A percentile compares a stretch with the other conserved stretches of the same genome.
Conservation (phyloP, 2,888 invertebrate genomes). For the Euplexia lucipara region DNA sequence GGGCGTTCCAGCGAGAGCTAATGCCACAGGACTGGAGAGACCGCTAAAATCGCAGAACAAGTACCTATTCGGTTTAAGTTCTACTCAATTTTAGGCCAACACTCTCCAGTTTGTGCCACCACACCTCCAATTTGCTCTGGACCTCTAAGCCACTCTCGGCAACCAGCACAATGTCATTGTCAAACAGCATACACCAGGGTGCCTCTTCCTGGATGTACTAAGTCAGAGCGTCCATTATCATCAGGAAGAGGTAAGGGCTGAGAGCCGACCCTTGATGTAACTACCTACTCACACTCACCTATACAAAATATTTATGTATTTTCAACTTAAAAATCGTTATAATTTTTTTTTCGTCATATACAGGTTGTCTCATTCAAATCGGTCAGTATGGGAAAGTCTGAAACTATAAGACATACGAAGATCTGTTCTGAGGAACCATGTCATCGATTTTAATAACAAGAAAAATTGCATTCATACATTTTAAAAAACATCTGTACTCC, state of each 20-base stretch:
- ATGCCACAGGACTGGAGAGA: neutral
- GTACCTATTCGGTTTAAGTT: neutral
- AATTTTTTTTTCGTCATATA: no score
- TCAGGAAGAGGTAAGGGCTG: no score
- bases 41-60: neutral
- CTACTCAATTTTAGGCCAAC: neutral
- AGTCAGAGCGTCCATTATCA: neutral
- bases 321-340: no score
- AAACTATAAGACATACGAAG: no score
- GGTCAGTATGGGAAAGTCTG: no score
- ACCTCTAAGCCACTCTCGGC: neutral
- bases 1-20: neutral
- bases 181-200: no score
- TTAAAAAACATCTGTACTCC: no score
- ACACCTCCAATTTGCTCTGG: neutral
- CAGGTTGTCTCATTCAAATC: no score
- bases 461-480: no score
- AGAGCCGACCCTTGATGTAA: neutral
- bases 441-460: no score
- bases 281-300: conserved; percentile 1
- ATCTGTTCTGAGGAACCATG: no score
- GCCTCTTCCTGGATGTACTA: neutral
- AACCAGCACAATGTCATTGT: neutral
- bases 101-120: neutral
- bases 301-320: conserved; percentile 8